A percentile compares a stretch with the other conserved stretches of the same genome.
Evolutionary conservation across 2,113 vertebrate genomes (phyloP).

Genomic region (Cyrtonyx montezumae): DNA sequence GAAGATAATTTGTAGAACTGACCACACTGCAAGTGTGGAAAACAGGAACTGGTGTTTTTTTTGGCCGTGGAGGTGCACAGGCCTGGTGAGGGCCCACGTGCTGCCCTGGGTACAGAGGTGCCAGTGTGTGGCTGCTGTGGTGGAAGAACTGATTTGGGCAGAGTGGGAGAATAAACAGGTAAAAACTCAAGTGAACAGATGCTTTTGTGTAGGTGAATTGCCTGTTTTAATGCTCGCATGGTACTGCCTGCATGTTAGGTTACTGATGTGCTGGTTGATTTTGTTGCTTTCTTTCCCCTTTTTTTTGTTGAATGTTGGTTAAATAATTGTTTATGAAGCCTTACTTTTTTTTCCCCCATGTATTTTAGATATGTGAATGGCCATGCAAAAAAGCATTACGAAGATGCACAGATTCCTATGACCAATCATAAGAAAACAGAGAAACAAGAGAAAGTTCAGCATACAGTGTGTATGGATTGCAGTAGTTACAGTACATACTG

Average conservation of each 20-base stretch:
- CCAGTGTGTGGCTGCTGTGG: background rate
- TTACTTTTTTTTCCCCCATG: background rate
- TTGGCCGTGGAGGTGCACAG: background rate
- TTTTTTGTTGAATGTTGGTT: background rate
- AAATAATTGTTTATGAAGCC: background rate
- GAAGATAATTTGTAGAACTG: background rate
- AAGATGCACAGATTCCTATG: conserved; percentile 86
- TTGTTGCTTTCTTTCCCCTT: background rate
- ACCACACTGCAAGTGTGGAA: no score
- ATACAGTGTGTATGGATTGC: conserved; percentile 98
- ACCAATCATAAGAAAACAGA: conserved; percentile 87
- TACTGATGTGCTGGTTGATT: background rate
- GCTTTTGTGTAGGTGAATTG: background rate
- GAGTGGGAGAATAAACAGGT: background rate
- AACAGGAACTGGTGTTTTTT: background rate
- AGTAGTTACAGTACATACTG: conserved; percentile 97
- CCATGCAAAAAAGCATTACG: conserved; percentile 98
- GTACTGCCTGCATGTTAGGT: background rate
- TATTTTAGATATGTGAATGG: conserved; percentile 94
- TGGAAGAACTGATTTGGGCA: background rate
- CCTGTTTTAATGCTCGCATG: background rate
- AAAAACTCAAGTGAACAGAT: background rate
- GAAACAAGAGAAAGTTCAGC: conserved; percentile 87
- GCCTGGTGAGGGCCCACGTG: background rate
- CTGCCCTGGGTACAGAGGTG: background rate